A percentile compares a stretch with the other conserved stretches of the same genome.
Evolutionary conservation across 1,140 invertebrate genomes (phyloP).

Genomic region (Charaxes varanes): DNA sequence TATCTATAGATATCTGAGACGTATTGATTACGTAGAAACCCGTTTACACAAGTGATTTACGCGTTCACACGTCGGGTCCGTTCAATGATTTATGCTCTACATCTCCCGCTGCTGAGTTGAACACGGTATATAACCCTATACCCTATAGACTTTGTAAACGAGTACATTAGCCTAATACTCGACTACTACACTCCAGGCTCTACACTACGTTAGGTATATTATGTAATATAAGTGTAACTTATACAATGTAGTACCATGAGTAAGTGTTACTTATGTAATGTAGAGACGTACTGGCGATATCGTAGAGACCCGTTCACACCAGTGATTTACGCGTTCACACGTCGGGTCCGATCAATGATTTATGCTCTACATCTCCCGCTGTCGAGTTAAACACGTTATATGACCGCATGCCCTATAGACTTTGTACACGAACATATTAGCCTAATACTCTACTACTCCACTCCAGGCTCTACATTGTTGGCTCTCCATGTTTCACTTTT

Average conservation of each 20-base stretch:
- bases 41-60: constrained; percentile 69
- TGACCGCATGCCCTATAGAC: constrained; percentile 65
- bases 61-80: constrained; percentile 64
- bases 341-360: constrained; percentile 68
- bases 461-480: too few relatives aligned
- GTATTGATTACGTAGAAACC: constrained; percentile 43
- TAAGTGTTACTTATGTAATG: background rate
- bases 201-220: too few relatives aligned
- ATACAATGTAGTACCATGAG: too few relatives aligned
- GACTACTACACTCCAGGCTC: too few relatives aligned
- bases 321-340: constrained; percentile 70
- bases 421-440: constrained; percentile 52
- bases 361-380: constrained; percentile 60
- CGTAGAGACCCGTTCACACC: constrained; percentile 57
- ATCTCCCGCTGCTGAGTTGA: constrained; percentile 60
- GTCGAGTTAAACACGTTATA: constrained; percentile 65
- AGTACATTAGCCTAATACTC: constrained; percentile 40
- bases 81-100: constrained; percentile 69
- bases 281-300: constrained; percentile 43
- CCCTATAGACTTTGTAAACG: constrained; percentile 64
- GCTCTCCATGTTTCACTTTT: too few relatives aligned
- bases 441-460: too few relatives aligned
- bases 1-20: too few relatives aligned
- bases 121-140: constrained; percentile 64
- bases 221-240: too few relatives aligned